These are phyloP conservation scores for Anarhynchus alexandrinus DNA, from an alignment of 2,113 vertebrate genomes.

Conservation along the genomic window DNA sequence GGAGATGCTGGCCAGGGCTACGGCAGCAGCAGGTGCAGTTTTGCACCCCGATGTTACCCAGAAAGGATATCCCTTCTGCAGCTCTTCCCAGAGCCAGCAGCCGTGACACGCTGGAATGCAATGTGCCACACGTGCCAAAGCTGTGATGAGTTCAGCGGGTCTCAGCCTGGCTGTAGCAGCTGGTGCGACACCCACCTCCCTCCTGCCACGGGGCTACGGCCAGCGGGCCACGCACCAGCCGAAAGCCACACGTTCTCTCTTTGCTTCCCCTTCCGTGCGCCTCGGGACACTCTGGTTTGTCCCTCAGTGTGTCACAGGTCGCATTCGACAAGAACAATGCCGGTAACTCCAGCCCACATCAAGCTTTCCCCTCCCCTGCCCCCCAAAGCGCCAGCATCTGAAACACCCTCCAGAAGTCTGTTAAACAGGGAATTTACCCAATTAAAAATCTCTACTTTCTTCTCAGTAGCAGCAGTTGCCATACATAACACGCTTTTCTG, in stretches of 20 bases:
- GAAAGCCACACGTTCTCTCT: not conserved
- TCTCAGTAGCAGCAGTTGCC: not conserved
- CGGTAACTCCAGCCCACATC: not conserved
- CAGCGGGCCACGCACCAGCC: not conserved
- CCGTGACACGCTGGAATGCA: not conserved
- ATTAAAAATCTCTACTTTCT: not conserved
- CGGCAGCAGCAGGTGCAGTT: not conserved
- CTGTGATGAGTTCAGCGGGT: not conserved
- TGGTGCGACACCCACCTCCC: too few species aligned
- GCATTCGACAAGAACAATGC: not conserved
- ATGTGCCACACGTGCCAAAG: fast-evolving
- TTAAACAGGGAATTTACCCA: not conserved
- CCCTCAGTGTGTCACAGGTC: not conserved
- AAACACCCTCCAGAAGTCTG: not conserved
- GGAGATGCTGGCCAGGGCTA: not conserved
- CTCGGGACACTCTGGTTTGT: not conserved
- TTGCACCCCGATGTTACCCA: not conserved
- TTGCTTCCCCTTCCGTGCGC: not conserved
- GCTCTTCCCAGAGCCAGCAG: not conserved
- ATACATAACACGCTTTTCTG: not conserved
- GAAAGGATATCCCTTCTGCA: not conserved
- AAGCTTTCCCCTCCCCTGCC: not conserved
- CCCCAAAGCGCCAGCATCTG: not conserved
- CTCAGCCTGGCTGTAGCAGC: not conserved
- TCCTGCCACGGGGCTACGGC: not conserved